Evolutionary conservation across 2,113 vertebrate species (phyloP), one percentile per base, ranked within the genome.

Genomic region (Lynx canadensis): DNA sequence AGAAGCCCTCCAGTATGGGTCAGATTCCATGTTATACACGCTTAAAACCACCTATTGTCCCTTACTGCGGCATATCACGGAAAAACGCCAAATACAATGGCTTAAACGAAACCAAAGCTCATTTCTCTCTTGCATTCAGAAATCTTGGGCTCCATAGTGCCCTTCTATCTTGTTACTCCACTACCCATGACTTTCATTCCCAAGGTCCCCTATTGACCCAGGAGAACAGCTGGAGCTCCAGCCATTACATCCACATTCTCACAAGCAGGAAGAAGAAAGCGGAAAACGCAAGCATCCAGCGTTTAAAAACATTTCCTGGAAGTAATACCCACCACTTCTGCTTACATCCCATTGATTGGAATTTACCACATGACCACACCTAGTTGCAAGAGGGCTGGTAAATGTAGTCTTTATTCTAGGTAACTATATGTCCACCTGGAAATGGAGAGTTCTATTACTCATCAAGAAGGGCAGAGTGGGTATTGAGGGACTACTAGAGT

Each of bases 31-130:
- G 86, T 66, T 65, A 74, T 6, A 48, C 18, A 82, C n/a, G 29
- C 57, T 85, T 57, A 85, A n/a, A 96, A 63, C 38, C 18, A 69
- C 15, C 7, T 90, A 68, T 76, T n/a, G 86, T 82, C 29, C 21
- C 52, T 63, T 87, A 21, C 16, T 93, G 29, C n/a, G 45, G 38
- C 7, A 82, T 86, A 78, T 86, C 73, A 96, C 1, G 57, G 71
- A 38, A 66, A 79, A 33, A 23, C 4, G 25, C 33, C 52, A 55
- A 81, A 66, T 81, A 79, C 33, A 41, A 52, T 50, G 25, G 41
- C 36, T 52, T 89, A 85, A 45, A 73, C 31, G 73, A 85, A 95
- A 85, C 50, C 27, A 65, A 89, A 97, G 68, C 13, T 89, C n/a
- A 71, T 79, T 36, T 82, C 9, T 76, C 29, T 55, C 55, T 91